Evolutionary conservation across 2,888 invertebrate genomes (phyloP).

Genomic region (Spialia ferax): DNA sequence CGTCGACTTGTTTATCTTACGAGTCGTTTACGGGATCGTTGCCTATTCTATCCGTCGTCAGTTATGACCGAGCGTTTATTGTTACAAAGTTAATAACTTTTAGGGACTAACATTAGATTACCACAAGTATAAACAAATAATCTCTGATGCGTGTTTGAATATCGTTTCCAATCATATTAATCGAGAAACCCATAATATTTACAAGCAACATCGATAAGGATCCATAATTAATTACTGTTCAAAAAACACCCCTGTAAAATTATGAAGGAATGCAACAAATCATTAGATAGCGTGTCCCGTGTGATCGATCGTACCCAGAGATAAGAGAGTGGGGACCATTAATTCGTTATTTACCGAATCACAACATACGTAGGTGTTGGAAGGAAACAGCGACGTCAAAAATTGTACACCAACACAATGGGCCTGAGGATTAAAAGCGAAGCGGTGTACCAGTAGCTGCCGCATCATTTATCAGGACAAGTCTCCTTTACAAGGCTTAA

Average conservation of each 20-base stretch:
- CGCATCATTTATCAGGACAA: slow-evolving; percentile 83
- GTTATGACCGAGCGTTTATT: slow-evolving; percentile 12
- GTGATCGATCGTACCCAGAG: slow-evolving; percentile 72
- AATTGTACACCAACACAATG: slow-evolving; percentile 79
- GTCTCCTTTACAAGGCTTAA: slow-evolving; percentile 61
- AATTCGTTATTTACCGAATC: slow-evolving; percentile 75
- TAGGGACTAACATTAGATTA: slow-evolving; percentile 2
- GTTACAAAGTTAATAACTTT: slow-evolving; percentile 9
- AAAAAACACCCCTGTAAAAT: slow-evolving; percentile 46
- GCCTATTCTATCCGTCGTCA: slow-evolving; percentile 23
- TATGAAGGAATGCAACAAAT: slow-evolving; percentile 51
- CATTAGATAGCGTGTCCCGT: slow-evolving; percentile 60
- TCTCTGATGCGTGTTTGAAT: background rate
- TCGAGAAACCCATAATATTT: slow-evolving; percentile 10
- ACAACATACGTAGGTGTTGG: slow-evolving; percentile 63
- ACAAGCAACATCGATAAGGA: slow-evolving; percentile 38
- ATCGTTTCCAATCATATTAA: slow-evolving; percentile 7
- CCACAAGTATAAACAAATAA: slow-evolving; percentile 8
- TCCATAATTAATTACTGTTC: slow-evolving; percentile 45
- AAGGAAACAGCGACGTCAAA: slow-evolving; percentile 78
- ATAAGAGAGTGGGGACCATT: slow-evolving; percentile 71
- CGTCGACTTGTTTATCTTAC: slow-evolving; percentile 56
- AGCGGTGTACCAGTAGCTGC: slow-evolving; percentile 79
- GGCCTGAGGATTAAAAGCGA: slow-evolving; percentile 82
- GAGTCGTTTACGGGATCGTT: slow-evolving; percentile 54